A percentile compares a stretch with the other conserved stretches of the same genome.
phyloP scores from a whole-genome alignment of 2,888 invertebrate species.

The Tholera decimalis region DNA sequence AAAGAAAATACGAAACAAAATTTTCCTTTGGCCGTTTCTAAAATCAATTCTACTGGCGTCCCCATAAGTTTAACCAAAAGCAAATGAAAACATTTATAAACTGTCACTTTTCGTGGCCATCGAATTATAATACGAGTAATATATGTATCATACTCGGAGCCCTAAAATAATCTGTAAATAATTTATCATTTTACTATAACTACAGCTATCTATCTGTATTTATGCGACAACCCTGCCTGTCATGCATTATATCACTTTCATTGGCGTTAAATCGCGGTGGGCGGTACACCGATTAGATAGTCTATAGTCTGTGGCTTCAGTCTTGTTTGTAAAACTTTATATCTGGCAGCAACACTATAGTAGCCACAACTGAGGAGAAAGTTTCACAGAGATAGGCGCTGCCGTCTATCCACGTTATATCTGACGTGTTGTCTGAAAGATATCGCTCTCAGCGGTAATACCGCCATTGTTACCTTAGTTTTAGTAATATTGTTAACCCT shows the following conservation, averaged over 20 bases:
- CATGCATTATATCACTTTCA: slow-evolving; percentile 41
- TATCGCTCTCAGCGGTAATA: too few species aligned
- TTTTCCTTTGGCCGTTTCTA: not conserved
- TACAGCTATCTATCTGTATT: not conserved
- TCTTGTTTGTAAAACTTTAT: slow-evolving; percentile 30
- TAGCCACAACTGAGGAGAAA: slow-evolving; percentile 31
- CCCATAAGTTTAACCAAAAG: not conserved
- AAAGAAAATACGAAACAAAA: too few species aligned
- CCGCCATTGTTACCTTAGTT: too few species aligned
- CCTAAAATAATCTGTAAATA: not conserved
- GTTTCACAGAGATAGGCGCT: slow-evolving; percentile 28
- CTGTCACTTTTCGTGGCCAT: not conserved
- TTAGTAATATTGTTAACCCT: too few species aligned
- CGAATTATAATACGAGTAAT: not conserved
- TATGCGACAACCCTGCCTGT: slow-evolving; percentile 37
- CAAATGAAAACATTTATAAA: not conserved
- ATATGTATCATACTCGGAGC: not conserved
- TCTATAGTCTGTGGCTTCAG: not conserved
- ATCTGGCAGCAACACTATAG: slow-evolving; percentile 9
- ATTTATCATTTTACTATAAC: not conserved
- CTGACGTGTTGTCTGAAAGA: slow-evolving; percentile 30
- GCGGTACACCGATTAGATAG: slow-evolving; percentile 45
- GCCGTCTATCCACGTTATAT: slow-evolving; percentile 16
- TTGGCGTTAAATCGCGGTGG: slow-evolving; percentile 34
- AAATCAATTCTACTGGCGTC: not conserved